phyloP scores from a whole-genome alignment of 2,888 invertebrate genomes.

The Spicauda simplicius region DNA sequence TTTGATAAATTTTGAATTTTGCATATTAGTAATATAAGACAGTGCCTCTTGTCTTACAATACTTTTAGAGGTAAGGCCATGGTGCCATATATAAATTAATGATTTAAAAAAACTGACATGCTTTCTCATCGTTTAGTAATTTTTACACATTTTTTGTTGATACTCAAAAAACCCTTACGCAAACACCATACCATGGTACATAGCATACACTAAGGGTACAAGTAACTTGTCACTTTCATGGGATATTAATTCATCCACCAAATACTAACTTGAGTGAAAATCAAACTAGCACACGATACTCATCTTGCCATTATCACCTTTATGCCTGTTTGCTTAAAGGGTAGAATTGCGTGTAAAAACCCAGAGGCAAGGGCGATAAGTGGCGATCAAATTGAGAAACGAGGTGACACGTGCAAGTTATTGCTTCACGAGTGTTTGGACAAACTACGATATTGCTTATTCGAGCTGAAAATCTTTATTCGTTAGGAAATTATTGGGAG shows the following conservation, averaged over 20 bases:
- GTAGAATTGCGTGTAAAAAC: slow-evolving; percentile 37
- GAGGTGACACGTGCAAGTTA: slow-evolving; percentile 78
- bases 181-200: no score
- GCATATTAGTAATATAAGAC: no score
- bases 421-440: slow-evolving; percentile 80
- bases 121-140: no score
- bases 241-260: slow-evolving; percentile 70
- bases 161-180: no score
- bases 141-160: no score
- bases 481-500: slow-evolving; percentile 39
- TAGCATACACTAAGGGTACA: background rate
- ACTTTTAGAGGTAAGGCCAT: no score
- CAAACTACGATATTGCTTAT: slow-evolving; percentile 79
- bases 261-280: slow-evolving; percentile 49
- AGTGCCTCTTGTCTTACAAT: no score
- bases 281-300: slow-evolving; percentile 43
- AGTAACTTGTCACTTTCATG: slow-evolving; percentile 61
- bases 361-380: slow-evolving; percentile 51
- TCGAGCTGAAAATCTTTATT: slow-evolving; percentile 67
- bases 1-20: no score
- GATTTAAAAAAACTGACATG: no score
- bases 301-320: slow-evolving; percentile 38
- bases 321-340: slow-evolving; percentile 18
- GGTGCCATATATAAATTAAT: no score
- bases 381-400: slow-evolving; percentile 78